Conservation (phyloP, 2,888 invertebrate genomes). For the Chymomyza procnemis region DNA sequence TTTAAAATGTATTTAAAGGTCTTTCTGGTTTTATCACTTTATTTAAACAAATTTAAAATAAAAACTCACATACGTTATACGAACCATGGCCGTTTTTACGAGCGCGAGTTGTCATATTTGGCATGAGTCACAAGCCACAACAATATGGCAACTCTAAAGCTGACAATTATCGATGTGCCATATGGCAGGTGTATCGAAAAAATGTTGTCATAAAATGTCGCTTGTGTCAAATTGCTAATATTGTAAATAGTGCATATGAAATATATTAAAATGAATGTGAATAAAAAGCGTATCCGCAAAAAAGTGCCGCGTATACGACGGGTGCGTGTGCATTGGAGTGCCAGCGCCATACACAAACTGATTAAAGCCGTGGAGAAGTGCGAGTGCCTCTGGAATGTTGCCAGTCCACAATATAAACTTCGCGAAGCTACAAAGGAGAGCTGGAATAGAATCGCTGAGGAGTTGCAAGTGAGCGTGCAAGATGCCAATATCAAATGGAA, state of each 20-base stretch:
- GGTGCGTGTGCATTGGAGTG: not conserved
- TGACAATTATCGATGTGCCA: not conserved
- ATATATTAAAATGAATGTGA: not conserved
- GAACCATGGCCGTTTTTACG: no score
- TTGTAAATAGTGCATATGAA: not conserved
- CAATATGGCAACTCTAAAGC: not conserved
- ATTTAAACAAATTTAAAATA: no score
- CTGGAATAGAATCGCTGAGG: not conserved
- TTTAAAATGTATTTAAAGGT: no score
- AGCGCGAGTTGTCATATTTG: not conserved
- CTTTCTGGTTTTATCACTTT: no score
- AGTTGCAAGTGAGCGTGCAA: not conserved
- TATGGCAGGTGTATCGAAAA: not conserved
- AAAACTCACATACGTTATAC: no score
- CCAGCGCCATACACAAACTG: not conserved
- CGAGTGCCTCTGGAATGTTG: not conserved
- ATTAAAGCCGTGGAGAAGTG: not conserved
- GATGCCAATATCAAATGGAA: not conserved
- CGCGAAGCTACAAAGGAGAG: not conserved
- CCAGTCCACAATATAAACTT: not conserved
- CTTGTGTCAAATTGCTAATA: not conserved
- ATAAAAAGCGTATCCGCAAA: not conserved
- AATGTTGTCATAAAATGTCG: not conserved
- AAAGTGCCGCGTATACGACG: not conserved
- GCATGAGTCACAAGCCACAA: not conserved